Percentiles rank a stretch among this genome's conserved stretches.
Conservation (phyloP, 1,140 invertebrate genomes). For the Aleiodes sp. region DNA sequence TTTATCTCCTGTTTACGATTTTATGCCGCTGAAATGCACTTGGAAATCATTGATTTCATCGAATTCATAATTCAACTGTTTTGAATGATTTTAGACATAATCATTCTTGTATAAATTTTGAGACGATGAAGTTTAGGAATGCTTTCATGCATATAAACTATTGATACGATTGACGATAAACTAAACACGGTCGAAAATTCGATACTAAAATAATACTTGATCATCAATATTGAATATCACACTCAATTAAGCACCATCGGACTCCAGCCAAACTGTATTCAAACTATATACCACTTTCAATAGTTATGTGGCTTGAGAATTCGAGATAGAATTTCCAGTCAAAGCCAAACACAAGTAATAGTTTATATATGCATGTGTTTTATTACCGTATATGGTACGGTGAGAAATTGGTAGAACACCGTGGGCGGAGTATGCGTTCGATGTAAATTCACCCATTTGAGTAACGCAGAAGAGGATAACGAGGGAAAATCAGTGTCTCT, state of each 20-base stretch:
- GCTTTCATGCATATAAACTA: no score
- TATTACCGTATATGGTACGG: neutral
- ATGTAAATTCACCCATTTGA: neutral
- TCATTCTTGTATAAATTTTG: no score
- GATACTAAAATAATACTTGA: neutral
- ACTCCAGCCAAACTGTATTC: neutral
- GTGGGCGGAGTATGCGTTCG: neutral
- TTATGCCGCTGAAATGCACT: neutral
- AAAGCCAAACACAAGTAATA: neutral
- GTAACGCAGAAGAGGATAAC: neutral
- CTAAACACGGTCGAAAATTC: no score
- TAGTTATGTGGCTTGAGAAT: neutral
- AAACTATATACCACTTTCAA: neutral
- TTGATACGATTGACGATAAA: no score
- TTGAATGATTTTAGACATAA: neutral
- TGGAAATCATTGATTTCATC: neutral
- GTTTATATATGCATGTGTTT: neutral
- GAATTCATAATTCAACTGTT: no score
- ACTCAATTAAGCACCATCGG: conserved; percentile 1
- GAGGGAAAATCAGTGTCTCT: neutral
- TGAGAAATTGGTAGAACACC: conserved; percentile 1
- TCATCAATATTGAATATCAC: conserved; percentile 8
- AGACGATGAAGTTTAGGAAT: no score
- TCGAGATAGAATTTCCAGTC: neutral
- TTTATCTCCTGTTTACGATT: neutral